Evolutionary conservation across 2,113 vertebrate genomes (phyloP).

Genomic region (Salvelinus fontinalis): DNA sequence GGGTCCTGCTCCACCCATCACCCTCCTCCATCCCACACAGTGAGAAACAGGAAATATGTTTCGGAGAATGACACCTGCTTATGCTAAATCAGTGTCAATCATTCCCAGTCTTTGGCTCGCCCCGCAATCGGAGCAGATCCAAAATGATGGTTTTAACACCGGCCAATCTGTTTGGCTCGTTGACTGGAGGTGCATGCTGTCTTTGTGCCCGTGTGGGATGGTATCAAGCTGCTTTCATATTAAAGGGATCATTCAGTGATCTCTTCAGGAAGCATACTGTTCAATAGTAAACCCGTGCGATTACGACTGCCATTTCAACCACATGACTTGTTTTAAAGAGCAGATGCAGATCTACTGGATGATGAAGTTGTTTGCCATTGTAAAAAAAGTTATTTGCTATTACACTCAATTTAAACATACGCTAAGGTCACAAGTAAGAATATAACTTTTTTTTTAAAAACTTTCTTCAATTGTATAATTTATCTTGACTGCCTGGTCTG

Average conservation of each 20-base stretch:
- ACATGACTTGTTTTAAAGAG: constrained; percentile 70
- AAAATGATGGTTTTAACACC: constrained; percentile 60
- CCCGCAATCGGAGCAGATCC: constrained; percentile 72
- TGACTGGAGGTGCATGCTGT: constrained; percentile 63
- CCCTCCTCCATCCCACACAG: constrained; percentile 61
- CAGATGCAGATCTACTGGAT: background rate
- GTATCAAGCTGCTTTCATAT: constrained; percentile 77
- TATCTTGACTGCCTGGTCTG: background rate
- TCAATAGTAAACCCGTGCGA: constrained; percentile 28
- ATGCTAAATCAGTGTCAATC: constrained; percentile 76
- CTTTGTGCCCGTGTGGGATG: constrained; percentile 77
- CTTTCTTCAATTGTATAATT: no score
- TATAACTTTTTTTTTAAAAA: no score
- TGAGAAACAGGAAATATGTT: constrained; percentile 73
- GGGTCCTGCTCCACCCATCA: constrained; percentile 52
- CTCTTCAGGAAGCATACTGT: constrained; percentile 68
- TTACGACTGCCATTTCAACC: constrained; percentile 15
- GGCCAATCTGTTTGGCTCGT: constrained; percentile 74
- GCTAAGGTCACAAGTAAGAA: no score
- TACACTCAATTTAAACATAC: no score
- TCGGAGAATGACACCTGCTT: constrained; percentile 70
- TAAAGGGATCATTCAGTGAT: constrained; percentile 75
- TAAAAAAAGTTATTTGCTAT: no score
- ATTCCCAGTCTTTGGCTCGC: constrained; percentile 63
- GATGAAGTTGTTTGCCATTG: background rate